Base-by-base conservation (phyloP, 2,113 vertebrate genomes). In the Dinomys branickii region DNA sequence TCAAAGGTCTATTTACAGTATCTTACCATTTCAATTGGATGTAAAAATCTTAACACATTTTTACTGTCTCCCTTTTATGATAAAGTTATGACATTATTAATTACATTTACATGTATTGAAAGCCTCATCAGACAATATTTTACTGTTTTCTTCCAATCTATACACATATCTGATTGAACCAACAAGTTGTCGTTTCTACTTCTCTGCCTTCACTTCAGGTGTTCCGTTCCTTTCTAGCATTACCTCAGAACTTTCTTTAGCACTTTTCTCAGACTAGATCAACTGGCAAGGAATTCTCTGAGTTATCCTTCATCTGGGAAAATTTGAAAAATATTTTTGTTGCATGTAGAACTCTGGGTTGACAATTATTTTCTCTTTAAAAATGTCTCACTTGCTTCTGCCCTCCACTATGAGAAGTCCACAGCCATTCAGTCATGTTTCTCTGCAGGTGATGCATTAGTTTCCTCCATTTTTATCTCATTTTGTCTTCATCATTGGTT, bases 231-330 rank as follows among this genome's bases (percentile, higher is more conserved):
- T 47, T 71, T 82, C 33, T 67, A 38, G 44, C 50, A 50, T 63
- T 33, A 67, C 58, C 63, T 67, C 50, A 71, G 7, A 81, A 73
- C 6, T 28, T 20, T 2, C 2, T 87, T 73, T 26, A 93, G 52
- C 6, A 58, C 41, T 84, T 84, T 84, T 88, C 59, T 59, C 38
- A 89, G 11, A 38, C 12, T 4, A 75, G 17, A 56, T 47, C 5
- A 56, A 67, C 11, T 38, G 33, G 14, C 69, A 69, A 81, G 20
- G 9, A 58, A 52, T 89, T 93, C 11, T 52, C 52, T 89, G 84
- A 93, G 67, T 77, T 95, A 90, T 69, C 59, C 44, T 44, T 61
- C 20, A 44, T 35, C 67, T 89, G 67, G 80, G 41, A 69, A 95
- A 59, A 77, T 78, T 20, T 41, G 52, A 69, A 58, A 58, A 88